These are phyloP conservation scores for Alligator sinensis DNA, from an alignment of 2,113 vertebrate species.

Conservation along the genomic window DNA sequence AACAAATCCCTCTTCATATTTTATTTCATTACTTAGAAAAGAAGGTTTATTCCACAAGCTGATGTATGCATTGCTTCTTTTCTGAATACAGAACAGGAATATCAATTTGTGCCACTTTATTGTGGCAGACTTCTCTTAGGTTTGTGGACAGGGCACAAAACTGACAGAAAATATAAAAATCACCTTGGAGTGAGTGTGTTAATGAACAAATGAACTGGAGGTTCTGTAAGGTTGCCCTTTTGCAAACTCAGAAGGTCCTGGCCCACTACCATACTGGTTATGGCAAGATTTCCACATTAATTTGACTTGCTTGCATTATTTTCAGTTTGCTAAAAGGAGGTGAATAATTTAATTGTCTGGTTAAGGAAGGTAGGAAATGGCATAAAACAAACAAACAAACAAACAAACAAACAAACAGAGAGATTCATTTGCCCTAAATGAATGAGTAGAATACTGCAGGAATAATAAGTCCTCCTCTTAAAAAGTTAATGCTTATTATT, in stretches of 20 bases:
- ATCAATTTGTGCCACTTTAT: no score
- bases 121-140: no score
- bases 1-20: accelerated
- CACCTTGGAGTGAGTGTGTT: accelerated
- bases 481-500: background rate
- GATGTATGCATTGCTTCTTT: no score
- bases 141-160: no score
- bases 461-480: background rate
- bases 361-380: background rate
- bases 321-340: background rate
- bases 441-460: background rate
- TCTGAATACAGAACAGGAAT: no score
- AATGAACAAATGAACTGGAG: background rate
- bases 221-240: background rate
- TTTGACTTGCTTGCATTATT: background rate
- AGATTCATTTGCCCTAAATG: background rate
- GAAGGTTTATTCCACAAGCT: no score
- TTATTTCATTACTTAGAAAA: background rate
- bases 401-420: background rate
- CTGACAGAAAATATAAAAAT: background rate
- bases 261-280: background rate
- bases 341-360: background rate
- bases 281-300: background rate
- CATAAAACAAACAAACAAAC: background rate
- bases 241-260: background rate